Percentiles rank a stretch among this genome's conserved stretches.
Conservation (phyloP, 1,140 invertebrate species). For the Zaprionus nigranus region DNA sequence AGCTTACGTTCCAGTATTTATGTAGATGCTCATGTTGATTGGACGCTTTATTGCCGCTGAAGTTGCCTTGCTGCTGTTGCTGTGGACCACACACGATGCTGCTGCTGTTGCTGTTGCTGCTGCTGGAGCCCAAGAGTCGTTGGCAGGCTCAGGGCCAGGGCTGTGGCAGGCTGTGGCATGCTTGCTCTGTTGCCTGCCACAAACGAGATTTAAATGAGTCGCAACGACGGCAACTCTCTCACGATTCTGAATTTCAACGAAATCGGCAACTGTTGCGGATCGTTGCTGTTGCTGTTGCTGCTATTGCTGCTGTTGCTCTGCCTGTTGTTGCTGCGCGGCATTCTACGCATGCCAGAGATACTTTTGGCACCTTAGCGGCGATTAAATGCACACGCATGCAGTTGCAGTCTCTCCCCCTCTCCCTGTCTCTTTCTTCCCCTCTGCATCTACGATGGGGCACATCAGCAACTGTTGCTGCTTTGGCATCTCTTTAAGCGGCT, state of each 20-base stretch:
- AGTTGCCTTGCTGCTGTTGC: conserved; percentile 27
- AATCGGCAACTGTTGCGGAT: conserved; percentile 57
- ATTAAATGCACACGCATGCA: conserved; percentile 78
- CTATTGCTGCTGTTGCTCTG: conserved; percentile 12
- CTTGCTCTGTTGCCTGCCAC: conserved; percentile 41
- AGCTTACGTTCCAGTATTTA: conserved; percentile 36
- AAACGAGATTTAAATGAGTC: conserved; percentile 83
- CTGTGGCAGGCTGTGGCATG: not conserved
- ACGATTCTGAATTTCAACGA: conserved; percentile 82
- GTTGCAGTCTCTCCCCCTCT: not conserved
- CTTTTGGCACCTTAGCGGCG: conserved; percentile 78
- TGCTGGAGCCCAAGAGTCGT: conserved; percentile 13
- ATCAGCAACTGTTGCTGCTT: too few species aligned
- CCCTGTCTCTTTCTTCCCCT: not conserved
- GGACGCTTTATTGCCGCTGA: conserved; percentile 37
- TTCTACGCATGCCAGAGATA: conserved; percentile 78
- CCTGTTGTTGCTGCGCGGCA: conserved; percentile 35
- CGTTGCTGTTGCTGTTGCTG: conserved; percentile 29
- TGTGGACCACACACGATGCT: conserved; percentile 71
- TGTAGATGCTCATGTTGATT: conserved; percentile 55
- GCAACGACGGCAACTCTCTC: conserved; percentile 74
- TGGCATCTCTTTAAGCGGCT: conserved; percentile 44
- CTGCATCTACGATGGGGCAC: not conserved
- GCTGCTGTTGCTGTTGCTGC: not conserved
- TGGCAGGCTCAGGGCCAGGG: conserved; percentile 28